Evolutionary conservation across 1,140 invertebrate genomes (phyloP), one percentile per base, ranked within the genome.

Genomic region (Megalonaias nervosa): DNA sequence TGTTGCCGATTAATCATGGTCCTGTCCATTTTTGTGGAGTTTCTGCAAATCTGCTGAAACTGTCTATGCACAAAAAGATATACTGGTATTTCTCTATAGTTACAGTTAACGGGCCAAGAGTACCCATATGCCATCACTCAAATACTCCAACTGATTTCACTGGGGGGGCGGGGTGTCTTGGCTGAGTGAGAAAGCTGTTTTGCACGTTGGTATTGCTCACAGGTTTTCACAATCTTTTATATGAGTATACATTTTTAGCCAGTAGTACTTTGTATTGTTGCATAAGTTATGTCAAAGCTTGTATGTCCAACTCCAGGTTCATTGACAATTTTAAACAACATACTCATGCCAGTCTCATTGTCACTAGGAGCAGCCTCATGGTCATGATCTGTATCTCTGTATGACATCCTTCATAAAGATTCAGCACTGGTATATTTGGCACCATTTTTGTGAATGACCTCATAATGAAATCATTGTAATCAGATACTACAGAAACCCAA

Each of bases 71-170:
- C 0, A 82, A 6, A 57, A 16, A 85, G 67, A 84, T 79, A 58
- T 84, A 72, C 64, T 85, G 71, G 48, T 81, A 75, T 23, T 77
- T 77, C 23, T 80, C 74, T 56, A 67, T 70, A 64, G 72, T 68
- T 59, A 48, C 69, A 6, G 82, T 66, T 17, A 85, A 55, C 4
- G 74, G 75, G 64, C 81, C 71, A 12, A 85, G 48, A 61, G 81
- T 77, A 55, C 81, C 82, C 56, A 85, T 80, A 48, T 83, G 80
- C 55, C 56, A 58, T 16, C 75, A 19, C 0, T 58, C 55, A 64
- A 85, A 82, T 15, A 74, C 74, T 17, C 77, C 55, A 48, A 48
- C 4, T 48, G 38, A 48, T 48, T 6, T 48, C 38, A 48, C 9
- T 48, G 6, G 6, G 38, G 38, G n/a, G 75, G 78, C 13, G n/a